Evolutionary conservation across 2,113 vertebrate genomes (phyloP), one percentile per base, ranked within the genome.

Genomic region (Fregata magnificens): DNA sequence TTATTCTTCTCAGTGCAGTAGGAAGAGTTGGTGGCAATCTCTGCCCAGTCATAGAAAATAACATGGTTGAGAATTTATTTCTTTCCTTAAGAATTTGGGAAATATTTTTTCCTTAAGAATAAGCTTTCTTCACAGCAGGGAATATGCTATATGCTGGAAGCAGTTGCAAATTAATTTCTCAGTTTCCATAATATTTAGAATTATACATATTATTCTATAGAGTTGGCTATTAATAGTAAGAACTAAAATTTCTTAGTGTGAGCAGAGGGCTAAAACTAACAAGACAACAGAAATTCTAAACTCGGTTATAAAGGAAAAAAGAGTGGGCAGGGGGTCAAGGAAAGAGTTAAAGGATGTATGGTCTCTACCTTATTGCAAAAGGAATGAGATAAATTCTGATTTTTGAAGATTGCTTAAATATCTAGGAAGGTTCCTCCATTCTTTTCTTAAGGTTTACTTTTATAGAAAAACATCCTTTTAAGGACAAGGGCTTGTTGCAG

Each of bases 291-390:
- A 82, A 65, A 62, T 28, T 7, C 9, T 63, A 47, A 84, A 25
- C 6, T 81, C 16, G 22, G 10, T 53, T 82, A 67, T 42, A 71
- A 53, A 49, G 32, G 21, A 16, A 67, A 53, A 73, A 49, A 31
- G 16, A 42, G 4, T 15, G 11, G 17, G 1, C 3, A 78, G 4
- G 17, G 9, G 1, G 9, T n/a, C 21, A 66, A 58, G 1, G 5
- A 65, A 66, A 62, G 45, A 44, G 10, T 22, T 73, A 34, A 65
- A 85, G 13, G 31, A 32, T 15, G 28, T 66, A 11, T 29, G 6
- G 4, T 20, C 13, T 73, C 26, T 66, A 19, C 44, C 18, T 71
- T 62, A 24, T 16, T n/a, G 17, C 6, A 29, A 66, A 72, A 59
- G 22, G 6, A 88, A 29, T 0, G 3, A 79, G 21, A 72, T 47